Evolutionary conservation across 1,140 invertebrate species (phyloP), one percentile per base, ranked within the genome.

Genomic region (Ostrea denselamellosa): DNA sequence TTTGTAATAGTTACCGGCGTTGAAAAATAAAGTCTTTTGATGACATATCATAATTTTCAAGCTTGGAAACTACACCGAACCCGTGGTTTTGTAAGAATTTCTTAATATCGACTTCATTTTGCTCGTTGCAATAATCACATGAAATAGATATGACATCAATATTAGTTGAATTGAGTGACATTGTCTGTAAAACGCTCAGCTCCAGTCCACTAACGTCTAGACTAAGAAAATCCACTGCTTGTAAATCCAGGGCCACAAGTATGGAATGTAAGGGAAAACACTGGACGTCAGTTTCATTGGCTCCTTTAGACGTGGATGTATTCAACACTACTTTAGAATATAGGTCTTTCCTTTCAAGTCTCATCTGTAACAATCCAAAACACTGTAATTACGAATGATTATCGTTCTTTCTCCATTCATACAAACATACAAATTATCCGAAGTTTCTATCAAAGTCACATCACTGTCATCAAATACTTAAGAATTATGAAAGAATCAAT

Each of bases 221-320:
- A 92, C 96, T 96, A 86, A 98, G 95, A 93, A 97, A 97, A 95
- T 97, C 96, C 68, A 97, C 95, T 52, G 94, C 95, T 19, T 96
- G 96, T 65, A 96, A 95, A 92, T 97, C 97, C 89, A 97, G 96
- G 54, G 97, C 97, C 87, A 97, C 95, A 92, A 98, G 95, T 86
- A 98, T 95, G 25, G 97, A 97, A 93, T 97, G 97, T 84, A 98
- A 95, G 90, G 97, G 97, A 94, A 98, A 97, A 94, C 97, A 98
- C 93, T 97, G 97, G 83, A 98, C 68, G 12, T 96, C 28, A 28
- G 0, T 92, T 34, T 19, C 86, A 25, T 84, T 62, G 52, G 65
- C 85, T 81, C 82, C 83, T 54, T 17, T 34, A 7, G 53, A 87
- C 58, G 9, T 85, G 25, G 52, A 84, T 19, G 83, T 22, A 2